A percentile compares a stretch with the other conserved stretches of the same genome.
Evolutionary conservation across 2,888 invertebrate species (phyloP).

Genomic region (Andrena fulva): DNA sequence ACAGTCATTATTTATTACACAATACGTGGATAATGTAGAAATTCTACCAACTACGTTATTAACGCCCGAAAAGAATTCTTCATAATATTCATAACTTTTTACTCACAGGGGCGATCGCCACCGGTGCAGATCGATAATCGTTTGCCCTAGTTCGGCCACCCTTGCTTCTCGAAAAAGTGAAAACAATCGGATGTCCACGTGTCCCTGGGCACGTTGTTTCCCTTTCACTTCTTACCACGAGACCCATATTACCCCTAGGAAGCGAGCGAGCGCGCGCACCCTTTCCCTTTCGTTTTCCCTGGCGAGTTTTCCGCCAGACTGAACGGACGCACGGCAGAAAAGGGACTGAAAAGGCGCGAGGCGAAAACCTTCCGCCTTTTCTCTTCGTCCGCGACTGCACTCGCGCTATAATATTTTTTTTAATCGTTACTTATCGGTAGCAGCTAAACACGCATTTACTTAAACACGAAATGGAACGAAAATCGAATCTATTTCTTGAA

Average conservation of each 20-base stretch:
- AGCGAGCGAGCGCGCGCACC: conserved; percentile 54
- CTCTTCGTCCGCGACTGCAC: conserved; percentile 8
- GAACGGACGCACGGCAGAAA: conserved; percentile 34
- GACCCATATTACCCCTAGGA: conserved; percentile 54
- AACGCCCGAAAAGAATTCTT: background rate
- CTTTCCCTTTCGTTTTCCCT: conserved; percentile 69
- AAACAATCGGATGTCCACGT: conserved; percentile 62
- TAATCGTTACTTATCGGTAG: background rate
- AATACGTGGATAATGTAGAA: too few relatives aligned
- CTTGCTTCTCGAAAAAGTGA: conserved; percentile 61
- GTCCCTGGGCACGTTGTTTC: conserved; percentile 59
- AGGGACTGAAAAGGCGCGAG: conserved; percentile 9
- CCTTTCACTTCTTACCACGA: conserved; percentile 62
- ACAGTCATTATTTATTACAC: too few relatives aligned
- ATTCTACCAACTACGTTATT: too few relatives aligned
- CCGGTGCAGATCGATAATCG: conserved; percentile 36
- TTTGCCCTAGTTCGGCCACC: conserved; percentile 61
- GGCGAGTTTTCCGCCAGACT: conserved; percentile 52
- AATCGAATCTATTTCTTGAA: background rate
- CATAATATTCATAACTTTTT: background rate
- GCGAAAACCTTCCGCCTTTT: background rate
- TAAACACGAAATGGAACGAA: background rate
- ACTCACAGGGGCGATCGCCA: conserved; percentile 18
- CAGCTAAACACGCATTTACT: background rate
- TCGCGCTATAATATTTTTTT: background rate